A percentile compares a stretch with the other conserved stretches of the same genome.
Conservation (phyloP, 2,113 vertebrate species). For the Stigmatopora nigra region DNA sequence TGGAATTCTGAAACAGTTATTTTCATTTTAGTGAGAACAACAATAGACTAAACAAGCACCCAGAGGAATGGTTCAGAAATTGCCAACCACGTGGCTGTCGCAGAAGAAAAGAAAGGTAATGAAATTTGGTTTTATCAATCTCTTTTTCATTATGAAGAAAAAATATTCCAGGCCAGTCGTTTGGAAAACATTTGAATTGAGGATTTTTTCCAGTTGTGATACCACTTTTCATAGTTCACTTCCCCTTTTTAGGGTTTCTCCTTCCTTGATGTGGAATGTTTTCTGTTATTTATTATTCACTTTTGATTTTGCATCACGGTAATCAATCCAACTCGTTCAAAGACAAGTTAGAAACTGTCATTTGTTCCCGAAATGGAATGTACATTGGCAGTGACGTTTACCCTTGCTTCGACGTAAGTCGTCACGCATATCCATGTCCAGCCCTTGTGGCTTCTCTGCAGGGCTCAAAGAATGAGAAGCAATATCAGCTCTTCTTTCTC, state of each 20-base stretch:
- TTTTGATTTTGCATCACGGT: constrained; percentile 36
- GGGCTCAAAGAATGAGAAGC: constrained; percentile 40
- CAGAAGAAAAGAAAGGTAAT: no score
- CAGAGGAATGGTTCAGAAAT: no score
- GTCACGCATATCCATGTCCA: constrained; percentile 31
- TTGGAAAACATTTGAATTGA: background rate
- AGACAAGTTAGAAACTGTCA: constrained; percentile 19
- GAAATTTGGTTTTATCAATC: no score
- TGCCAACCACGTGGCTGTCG: no score
- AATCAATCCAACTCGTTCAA: constrained; percentile 31
- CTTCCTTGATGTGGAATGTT: constrained; percentile 29
- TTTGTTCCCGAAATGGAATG: constrained; percentile 35
- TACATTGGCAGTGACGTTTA: constrained; percentile 45
- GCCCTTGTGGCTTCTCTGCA: constrained; percentile 19
- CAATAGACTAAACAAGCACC: no score
- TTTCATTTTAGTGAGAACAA: no score
- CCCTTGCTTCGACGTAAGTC: constrained; percentile 23
- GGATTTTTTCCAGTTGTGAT: background rate
- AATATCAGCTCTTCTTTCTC: constrained; percentile 41
- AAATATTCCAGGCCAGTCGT: background rate
- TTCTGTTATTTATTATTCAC: constrained; percentile 28
- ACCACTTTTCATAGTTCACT: background rate
- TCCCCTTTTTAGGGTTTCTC: constrained; percentile 22
- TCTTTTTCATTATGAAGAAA: no score
- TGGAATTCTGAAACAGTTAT: no score